phyloP scores from a whole-genome alignment of 64 coral and sea anemone genomes.

The Montipora foliosa region DNA sequence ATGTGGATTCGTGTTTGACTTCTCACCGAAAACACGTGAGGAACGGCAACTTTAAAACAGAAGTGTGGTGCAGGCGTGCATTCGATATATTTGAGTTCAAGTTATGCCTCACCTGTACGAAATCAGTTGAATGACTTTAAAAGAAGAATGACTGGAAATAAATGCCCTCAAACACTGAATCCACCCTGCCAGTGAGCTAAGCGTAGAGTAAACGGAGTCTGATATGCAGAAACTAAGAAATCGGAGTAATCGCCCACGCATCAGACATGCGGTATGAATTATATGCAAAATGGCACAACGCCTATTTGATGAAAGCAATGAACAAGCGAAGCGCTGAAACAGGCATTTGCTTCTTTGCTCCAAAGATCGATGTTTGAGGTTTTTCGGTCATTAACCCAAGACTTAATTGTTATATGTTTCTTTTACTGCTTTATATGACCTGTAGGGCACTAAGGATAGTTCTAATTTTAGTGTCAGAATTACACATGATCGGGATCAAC shows the following conservation, averaged over 20 bases:
- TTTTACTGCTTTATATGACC: background rate
- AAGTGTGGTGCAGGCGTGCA: background rate
- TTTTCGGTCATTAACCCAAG: background rate
- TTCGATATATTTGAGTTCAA: background rate
- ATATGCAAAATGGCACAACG: background rate
- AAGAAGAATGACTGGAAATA: too few relatives aligned
- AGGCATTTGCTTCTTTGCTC: background rate
- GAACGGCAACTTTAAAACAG: background rate
- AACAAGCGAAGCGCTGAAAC: background rate
- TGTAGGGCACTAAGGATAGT: background rate
- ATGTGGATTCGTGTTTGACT: background rate
- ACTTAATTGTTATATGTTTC: background rate
- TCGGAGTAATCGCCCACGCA: too few relatives aligned
- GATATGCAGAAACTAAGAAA: background rate
- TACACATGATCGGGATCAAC: background rate
- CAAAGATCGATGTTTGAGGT: background rate
- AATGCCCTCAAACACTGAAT: background rate
- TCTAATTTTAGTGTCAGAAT: background rate
- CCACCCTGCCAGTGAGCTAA: too few relatives aligned
- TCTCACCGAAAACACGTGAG: background rate
- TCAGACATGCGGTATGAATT: too few relatives aligned
- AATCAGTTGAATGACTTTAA: background rate
- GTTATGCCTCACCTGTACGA: background rate
- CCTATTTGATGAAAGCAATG: background rate
- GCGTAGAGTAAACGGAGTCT: background rate